These are phyloP conservation scores for Poeciliopsis retropinna DNA, from an alignment of 2,113 vertebrate species.

Conservation along the genomic window DNA sequence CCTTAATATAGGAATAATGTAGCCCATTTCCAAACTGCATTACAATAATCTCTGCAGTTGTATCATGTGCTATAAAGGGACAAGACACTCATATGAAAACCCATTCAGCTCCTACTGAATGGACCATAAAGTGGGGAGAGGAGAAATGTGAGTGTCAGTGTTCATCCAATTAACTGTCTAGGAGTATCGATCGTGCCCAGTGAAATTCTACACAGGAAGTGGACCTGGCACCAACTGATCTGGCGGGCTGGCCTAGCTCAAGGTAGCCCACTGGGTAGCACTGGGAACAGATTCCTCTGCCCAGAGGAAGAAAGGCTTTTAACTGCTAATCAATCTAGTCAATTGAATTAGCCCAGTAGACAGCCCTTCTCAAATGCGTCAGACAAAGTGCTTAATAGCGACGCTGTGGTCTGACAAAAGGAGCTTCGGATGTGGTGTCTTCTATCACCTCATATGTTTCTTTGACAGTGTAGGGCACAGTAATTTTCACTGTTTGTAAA, in stretches of 20 bases:
- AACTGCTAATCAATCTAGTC: slow-evolving; percentile 76
- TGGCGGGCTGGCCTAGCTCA: slow-evolving; percentile 49
- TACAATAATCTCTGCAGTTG: slow-evolving; percentile 57
- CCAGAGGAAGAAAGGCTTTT: slow-evolving; percentile 78
- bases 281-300: slow-evolving; percentile 61
- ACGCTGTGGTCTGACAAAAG: slow-evolving; percentile 68
- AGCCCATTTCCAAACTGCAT: slow-evolving; percentile 33
- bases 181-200: slow-evolving; percentile 67
- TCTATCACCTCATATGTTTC: slow-evolving; percentile 64
- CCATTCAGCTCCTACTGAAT: slow-evolving; percentile 59
- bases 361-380: slow-evolving; percentile 76
- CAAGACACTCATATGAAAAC: slow-evolving; percentile 42
- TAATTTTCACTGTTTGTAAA: slow-evolving; percentile 40
- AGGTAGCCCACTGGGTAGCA: slow-evolving; percentile 66
- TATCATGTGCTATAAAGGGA: slow-evolving; percentile 45
- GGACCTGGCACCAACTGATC: slow-evolving; percentile 68
- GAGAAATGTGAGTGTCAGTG: slow-evolving; percentile 71
- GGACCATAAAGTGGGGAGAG: slow-evolving; percentile 59
- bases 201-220: slow-evolving; percentile 78
- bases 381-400: slow-evolving; percentile 78
- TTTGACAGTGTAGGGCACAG: slow-evolving; percentile 52
- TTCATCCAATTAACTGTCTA: slow-evolving; percentile 76
- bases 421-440: slow-evolving; percentile 67
- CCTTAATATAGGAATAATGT: slow-evolving; percentile 31
- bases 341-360: slow-evolving; percentile 74